Evolutionary conservation across 2,888 invertebrate species (phyloP), one percentile per base, ranked within the genome.

Genomic region (Ramazzottius varieornatus): DNA sequence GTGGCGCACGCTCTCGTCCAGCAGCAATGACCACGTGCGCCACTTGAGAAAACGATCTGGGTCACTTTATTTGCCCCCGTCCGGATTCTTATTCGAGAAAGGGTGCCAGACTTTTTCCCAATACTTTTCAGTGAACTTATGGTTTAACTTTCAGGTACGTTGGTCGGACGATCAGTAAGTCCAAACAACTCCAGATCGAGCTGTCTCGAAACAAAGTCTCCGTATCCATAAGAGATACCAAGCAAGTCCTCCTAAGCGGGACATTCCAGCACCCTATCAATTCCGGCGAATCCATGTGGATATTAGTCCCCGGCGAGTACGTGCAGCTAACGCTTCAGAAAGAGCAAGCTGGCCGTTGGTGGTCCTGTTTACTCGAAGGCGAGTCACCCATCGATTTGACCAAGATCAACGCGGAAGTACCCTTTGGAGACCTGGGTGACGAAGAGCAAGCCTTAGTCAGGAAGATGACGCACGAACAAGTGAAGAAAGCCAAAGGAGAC

Each of bases 231-330:
- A 20, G 8, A 8, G 54, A 54, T 29, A 13, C 13, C 54, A 29
- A 29, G 16, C 16, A 54, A 24, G 29, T 54, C 29, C 13, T 54
- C 29, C 54, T 54, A 4, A 24, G 24, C 4, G 54, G 54, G 4
- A 4, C 54, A 4, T 54, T 54, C 29, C 13, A 54, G 8, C 54
- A 24, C 20, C 54, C 54, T 8, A 54, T 54, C 20, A 54, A 54
- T 29, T 54, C 54, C 20, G 54, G 16, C n/a, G 54, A 54, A 54
- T 54, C 54, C 16, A 54, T 54, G 54, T 54, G 54, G 54, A 54
- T 54, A n/a, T 29, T 54, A 4, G 54, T 54, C 4, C 54, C 54
- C 16, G 54, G n/a, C n/a, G 54, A 54, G 29, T 54, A 54, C 29
- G 29, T 54, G 4, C 54, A 54, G 29, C 8, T 54, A 24, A 54